A percentile compares a stretch with the other conserved stretches of the same genome.
Conservation (phyloP, 2,797 vertebrate species). For the Lutjanus argentimaculatus region DNA sequence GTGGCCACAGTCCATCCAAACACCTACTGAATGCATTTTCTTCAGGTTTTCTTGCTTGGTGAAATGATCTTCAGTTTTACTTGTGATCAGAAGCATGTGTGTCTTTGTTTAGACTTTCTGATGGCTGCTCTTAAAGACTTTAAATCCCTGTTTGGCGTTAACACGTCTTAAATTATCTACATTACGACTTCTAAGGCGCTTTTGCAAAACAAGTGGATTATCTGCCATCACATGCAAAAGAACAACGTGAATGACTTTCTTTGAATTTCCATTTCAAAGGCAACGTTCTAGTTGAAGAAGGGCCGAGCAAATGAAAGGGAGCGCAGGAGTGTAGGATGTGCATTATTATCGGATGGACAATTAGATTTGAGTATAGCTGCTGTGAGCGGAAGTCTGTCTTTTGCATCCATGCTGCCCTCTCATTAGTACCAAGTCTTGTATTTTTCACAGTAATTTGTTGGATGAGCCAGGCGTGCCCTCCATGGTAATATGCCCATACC, state of each 20-base stretch:
- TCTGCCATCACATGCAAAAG: no score
- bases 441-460: constrained; percentile 45
- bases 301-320: neutral
- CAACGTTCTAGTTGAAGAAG: neutral
- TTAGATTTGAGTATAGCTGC: constrained; percentile 2
- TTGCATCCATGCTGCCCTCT: constrained; percentile 40
- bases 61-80: neutral
- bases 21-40: neutral
- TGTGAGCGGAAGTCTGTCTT: constrained; percentile 9
- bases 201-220: neutral
- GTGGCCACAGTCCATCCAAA: neutral
- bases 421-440: constrained; percentile 41
- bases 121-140: neutral
- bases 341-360: constrained; percentile 3
- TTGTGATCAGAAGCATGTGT: neutral
- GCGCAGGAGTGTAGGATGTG: neutral
- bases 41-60: neutral
- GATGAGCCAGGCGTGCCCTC: constrained; percentile 45
- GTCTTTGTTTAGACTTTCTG: no score
- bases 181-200: neutral
- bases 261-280: neutral
- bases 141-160: neutral
- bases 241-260: no score
- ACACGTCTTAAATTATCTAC: neutral
- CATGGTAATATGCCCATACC: constrained; percentile 55